phyloP scores from a whole-genome alignment of 1,140 invertebrate species.

The Bombus impatiens region DNA sequence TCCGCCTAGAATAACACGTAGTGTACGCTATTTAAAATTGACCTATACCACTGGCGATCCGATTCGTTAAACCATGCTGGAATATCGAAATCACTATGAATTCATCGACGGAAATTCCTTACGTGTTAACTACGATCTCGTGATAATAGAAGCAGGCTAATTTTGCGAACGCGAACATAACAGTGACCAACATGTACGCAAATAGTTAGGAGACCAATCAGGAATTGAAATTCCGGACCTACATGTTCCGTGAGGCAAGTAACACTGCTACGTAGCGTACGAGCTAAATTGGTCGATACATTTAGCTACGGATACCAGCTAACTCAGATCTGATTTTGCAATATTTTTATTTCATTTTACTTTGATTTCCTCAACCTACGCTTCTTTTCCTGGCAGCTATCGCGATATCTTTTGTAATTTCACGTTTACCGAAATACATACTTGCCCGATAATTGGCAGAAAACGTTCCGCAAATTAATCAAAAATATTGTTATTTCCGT shows the following conservation, averaged over 20 bases:
- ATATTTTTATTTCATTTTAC: background rate
- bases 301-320: background rate
- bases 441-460: background rate
- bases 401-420: too few relatives aligned
- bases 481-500: background rate
- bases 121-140: background rate
- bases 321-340: background rate
- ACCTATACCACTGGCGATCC: too few relatives aligned
- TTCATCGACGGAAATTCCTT: background rate
- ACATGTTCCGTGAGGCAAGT: conserved; percentile 16
- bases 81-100: background rate
- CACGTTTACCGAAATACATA: too few relatives aligned
- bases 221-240: conserved; percentile 12
- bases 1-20: too few relatives aligned
- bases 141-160: background rate
- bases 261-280: conserved; percentile 1
- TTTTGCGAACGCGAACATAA: conserved; percentile 9
- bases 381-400: too few relatives aligned
- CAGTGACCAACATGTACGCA: background rate
- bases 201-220: conserved; percentile 24
- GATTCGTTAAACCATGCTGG: background rate
- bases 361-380: background rate
- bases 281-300: conserved; percentile 13
- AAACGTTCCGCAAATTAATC: background rate
- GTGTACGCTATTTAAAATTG: too few relatives aligned